Conservation (phyloP, 2,797 vertebrate species). For the Tragopan temminckii region DNA sequence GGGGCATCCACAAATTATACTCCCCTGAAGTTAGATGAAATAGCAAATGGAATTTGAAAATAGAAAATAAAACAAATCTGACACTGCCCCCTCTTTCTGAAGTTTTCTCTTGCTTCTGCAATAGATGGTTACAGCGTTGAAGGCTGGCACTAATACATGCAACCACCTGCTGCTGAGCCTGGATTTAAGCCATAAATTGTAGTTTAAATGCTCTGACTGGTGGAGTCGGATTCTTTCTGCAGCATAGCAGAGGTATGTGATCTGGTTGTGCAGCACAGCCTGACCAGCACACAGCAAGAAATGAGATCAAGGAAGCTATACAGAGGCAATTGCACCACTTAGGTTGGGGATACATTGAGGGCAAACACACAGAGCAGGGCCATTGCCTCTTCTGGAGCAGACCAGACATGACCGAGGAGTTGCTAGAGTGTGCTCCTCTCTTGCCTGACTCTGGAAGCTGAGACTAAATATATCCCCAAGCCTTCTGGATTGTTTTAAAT, state of each 20-base stretch:
- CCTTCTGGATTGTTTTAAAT: background rate
- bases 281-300: background rate
- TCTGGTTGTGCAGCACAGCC: background rate
- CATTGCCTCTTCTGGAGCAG: accelerated
- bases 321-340: background rate
- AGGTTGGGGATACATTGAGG: background rate
- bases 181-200: background rate
- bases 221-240: background rate
- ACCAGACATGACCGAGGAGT: accelerated
- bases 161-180: background rate
- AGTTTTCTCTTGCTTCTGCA: background rate
- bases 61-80: conserved; percentile 19
- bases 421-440: background rate
- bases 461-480: background rate
- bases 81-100: background rate
- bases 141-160: accelerated
- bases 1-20: background rate
- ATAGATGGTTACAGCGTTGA: background rate
- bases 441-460: background rate
- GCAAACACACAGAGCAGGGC: accelerated
- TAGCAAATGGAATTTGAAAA: background rate
- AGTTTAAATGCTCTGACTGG: background rate
- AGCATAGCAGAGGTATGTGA: background rate
- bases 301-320: background rate
- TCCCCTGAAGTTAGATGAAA: conserved; percentile 5